Evolutionary conservation across 2,888 invertebrate species (phyloP).

Genomic region (Nomada hirtipes): DNA sequence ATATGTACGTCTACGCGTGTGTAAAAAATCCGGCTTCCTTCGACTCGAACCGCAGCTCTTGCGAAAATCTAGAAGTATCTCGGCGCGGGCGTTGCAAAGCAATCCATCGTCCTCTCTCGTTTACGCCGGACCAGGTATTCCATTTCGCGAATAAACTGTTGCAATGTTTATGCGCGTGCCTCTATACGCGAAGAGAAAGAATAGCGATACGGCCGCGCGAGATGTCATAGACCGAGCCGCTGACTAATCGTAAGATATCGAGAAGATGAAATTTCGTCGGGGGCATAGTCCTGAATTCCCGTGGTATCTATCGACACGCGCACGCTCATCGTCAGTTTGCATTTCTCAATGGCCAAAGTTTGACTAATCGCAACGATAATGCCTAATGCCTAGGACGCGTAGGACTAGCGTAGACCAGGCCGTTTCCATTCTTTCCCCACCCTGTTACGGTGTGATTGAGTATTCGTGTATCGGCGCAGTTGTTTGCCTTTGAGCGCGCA

Average conservation of each 20-base stretch:
- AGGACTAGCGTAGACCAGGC: not conserved
- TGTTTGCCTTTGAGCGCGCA: not conserved
- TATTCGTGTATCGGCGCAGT: not conserved
- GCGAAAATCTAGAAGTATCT: too few species aligned
- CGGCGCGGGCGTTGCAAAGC: too few species aligned
- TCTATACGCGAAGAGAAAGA: not conserved
- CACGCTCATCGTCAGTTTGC: constrained; percentile 32
- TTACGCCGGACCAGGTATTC: too few species aligned
- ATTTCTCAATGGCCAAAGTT: constrained; percentile 31
- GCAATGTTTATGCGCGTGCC: not conserved
- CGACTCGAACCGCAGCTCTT: too few species aligned
- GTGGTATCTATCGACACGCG: constrained; percentile 6
- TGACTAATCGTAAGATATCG: constrained; percentile 51
- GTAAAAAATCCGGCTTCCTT: too few species aligned
- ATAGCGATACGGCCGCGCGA: not conserved
- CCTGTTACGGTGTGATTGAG: too few species aligned
- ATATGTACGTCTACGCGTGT: too few species aligned
- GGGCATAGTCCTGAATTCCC: constrained; percentile 48
- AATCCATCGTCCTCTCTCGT: too few species aligned
- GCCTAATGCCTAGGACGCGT: constrained; percentile 20
- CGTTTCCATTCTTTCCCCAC: not conserved
- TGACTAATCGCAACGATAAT: constrained; percentile 33
- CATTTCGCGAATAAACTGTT: constrained; percentile 8
- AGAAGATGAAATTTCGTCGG: constrained; percentile 42
- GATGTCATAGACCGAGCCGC: constrained; percentile 22